Base-by-base conservation (phyloP, 2,797 vertebrate genomes). In the Varecia variegata region DNA sequence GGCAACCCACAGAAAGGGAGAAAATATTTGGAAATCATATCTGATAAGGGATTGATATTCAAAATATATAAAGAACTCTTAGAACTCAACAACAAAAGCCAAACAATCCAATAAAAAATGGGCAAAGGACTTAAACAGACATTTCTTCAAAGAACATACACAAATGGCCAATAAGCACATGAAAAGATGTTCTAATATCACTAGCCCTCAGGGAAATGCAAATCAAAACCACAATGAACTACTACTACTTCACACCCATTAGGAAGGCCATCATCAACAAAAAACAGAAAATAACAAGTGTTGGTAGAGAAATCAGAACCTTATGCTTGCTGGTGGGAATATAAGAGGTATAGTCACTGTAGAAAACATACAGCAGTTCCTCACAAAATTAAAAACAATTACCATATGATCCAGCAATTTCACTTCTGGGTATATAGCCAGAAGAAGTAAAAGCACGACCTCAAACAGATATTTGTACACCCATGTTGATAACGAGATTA, bases 51-150 rank as follows among this genome's bases (percentile, higher is more conserved):
- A 83, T 0, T 70, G 23, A 71, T 32, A 92, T 40, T 21, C 56
- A 80, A 30, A 92, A 93, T 83, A 88, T 32, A 81, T 50, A 88
- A 94, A 92, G 27, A 94, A 93, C 5, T 40, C 47, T 71, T 80
- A 76, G 9, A 90, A 77, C 10, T 58, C 60, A 83, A 77, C n/a
- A 88, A 62, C 38, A 70, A 74, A 58, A 27, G 25, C 25, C 7
- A 76, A 94, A 83, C 20, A 71, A 54, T 21, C 43, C 50, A 92
- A 80, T 73, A 81, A 81, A 93, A 81, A 86, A 73, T 80, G 27
- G 38, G 40, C 38, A 70, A 65, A 77, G 60, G 62, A 73, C 20
- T 32, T 73, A 43, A 96, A 93, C 0, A 86, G 52, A 58, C 10
- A 83, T 27, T 88, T 67, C 40, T 90, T 62, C 47, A 84, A 70